phyloP scores from a whole-genome alignment of 2,113 vertebrate species.

The Nycticorax nycticorax region DNA sequence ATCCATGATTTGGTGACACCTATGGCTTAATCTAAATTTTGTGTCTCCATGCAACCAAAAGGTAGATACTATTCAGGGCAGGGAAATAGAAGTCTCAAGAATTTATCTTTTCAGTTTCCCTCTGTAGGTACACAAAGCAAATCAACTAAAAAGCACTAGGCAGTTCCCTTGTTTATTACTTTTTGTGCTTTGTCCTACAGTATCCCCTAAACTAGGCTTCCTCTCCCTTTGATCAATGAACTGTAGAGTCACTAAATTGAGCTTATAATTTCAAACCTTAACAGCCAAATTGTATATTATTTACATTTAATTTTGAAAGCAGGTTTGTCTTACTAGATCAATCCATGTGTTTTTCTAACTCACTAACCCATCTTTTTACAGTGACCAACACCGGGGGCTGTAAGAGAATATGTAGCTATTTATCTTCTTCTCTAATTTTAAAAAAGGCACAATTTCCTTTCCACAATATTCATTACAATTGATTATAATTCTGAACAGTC shows the following conservation, averaged over 20 bases:
- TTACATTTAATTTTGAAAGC: neutral
- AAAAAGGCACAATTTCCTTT: neutral
- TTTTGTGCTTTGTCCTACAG: neutral
- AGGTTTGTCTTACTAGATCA: neutral
- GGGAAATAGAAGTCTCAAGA: neutral
- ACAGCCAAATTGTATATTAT: neutral
- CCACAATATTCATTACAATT: neutral
- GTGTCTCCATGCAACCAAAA: neutral
- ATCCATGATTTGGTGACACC: neutral
- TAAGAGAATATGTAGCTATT: neutral
- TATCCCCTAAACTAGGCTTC: neutral
- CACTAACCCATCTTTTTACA: neutral
- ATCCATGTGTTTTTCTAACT: neutral
- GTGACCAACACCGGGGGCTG: neutral
- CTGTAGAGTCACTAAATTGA: neutral
- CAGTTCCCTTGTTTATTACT: neutral
- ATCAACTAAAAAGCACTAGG: neutral
- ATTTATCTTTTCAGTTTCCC: neutral
- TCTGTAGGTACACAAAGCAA: neutral
- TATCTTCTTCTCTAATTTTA: neutral
- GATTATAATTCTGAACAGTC: neutral
- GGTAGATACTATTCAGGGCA: neutral
- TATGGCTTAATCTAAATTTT: neutral
- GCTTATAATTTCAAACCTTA: neutral
- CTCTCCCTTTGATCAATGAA: neutral